phyloP scores from a whole-genome alignment of 2,797 vertebrate species.

The Delichon dasypus region DNA sequence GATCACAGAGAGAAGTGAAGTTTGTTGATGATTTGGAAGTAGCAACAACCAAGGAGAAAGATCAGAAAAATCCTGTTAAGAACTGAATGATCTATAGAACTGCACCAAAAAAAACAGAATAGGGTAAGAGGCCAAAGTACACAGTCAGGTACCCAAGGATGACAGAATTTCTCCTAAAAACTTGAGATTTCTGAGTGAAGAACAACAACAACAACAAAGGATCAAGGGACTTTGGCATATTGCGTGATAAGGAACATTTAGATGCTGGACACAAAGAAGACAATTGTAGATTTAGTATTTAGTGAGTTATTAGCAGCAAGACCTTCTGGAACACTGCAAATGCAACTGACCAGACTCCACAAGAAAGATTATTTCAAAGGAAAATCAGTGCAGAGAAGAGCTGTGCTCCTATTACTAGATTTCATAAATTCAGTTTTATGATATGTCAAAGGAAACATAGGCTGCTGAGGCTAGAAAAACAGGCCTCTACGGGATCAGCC shows the following conservation, averaged over 20 bases:
- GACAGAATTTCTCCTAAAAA: background rate
- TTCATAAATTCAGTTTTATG: background rate
- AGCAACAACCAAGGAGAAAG: background rate
- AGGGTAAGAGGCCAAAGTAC: background rate
- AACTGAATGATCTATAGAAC: background rate
- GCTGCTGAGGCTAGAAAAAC: background rate
- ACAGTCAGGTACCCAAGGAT: background rate
- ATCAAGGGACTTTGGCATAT: background rate
- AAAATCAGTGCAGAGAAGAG: background rate
- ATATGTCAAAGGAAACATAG: background rate
- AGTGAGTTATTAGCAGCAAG: background rate
- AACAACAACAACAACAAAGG: background rate
- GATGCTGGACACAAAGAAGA: background rate
- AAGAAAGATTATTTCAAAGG: background rate
- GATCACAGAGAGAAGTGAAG: background rate
- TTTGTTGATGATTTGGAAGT: background rate
- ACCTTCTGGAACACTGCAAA: background rate
- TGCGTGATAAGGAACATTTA: background rate
- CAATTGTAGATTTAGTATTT: background rate
- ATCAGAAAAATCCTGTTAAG: background rate
- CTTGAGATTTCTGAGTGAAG: background rate
- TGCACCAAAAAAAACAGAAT: background rate
- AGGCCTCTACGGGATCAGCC: background rate
- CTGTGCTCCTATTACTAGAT: background rate
- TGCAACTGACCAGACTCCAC: background rate